A percentile compares a stretch with the other conserved stretches of the same genome.
phyloP scores from a whole-genome alignment of 2,888 invertebrate species.

The Liopterus haemorrhoidalis region DNA sequence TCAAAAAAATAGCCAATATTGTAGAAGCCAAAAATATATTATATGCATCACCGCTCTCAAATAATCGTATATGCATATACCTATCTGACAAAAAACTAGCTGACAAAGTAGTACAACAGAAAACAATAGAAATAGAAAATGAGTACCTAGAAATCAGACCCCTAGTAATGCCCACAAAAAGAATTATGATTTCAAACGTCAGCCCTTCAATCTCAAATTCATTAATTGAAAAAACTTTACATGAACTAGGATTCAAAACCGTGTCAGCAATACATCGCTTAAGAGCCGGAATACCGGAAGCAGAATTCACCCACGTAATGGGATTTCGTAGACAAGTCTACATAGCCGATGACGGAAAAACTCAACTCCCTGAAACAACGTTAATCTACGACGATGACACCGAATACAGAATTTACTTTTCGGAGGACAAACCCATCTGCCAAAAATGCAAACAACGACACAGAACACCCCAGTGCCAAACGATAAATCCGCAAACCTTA shows the following conservation, averaged over 20 bases:
- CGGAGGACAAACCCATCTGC: slow-evolving; percentile 2
- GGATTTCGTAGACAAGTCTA: slow-evolving; percentile 4
- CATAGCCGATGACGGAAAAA: background rate
- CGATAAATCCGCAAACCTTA: background rate
- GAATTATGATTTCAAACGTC: slow-evolving; percentile 13
- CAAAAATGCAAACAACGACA: slow-evolving; percentile 2
- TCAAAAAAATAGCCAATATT: slow-evolving; percentile 11
- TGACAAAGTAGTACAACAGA: slow-evolving; percentile 13
- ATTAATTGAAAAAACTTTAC: slow-evolving; percentile 5
- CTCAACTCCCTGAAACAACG: background rate
- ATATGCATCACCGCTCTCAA: slow-evolving; percentile 21
- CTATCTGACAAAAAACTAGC: slow-evolving; percentile 13
- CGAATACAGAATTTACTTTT: slow-evolving; percentile 9
- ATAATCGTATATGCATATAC: slow-evolving; percentile 25
- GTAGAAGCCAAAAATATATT: slow-evolving; percentile 17
- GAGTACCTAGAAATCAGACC: slow-evolving; percentile 1
- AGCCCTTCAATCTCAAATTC: slow-evolving; percentile 11
- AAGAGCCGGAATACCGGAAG: slow-evolving; percentile 3
- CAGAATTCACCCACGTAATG: slow-evolving; percentile 5
- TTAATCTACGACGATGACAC: slow-evolving; percentile 6
- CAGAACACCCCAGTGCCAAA: slow-evolving; percentile 1
- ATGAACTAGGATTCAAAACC: background rate
- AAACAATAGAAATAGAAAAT: slow-evolving; percentile 7
- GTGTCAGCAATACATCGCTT: slow-evolving; percentile 5
- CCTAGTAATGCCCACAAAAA: slow-evolving; percentile 9